Evolutionary conservation across 2,113 vertebrate species (phyloP), one percentile per base, ranked within the genome.

Genomic region (Riparia riparia): DNA sequence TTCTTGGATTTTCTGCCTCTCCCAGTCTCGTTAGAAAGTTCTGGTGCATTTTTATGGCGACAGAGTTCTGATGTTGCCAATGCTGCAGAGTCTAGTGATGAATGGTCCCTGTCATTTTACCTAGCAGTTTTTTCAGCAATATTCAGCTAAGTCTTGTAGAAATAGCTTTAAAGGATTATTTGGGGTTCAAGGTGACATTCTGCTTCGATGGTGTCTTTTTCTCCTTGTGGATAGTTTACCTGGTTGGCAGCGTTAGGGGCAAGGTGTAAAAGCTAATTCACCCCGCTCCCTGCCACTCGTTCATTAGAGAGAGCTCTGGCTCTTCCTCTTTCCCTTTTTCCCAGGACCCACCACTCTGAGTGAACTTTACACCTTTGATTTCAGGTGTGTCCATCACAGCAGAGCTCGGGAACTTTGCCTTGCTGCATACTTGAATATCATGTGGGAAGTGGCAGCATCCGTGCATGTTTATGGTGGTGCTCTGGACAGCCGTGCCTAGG

Each of bases 401-500:
- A 44, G 37, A 53, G 58, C 24, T 47, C n/a, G 50, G 58, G n/a
- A 28, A 4, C 28, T 17, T 24, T 58, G 44, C 4, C 4, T 8
- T 39, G 17, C 28, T 54, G 8, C 7, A 4, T 7, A 3, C 12
- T 60, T 56, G 25, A 3, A 7, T 6, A 2, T 41, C 17, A 4
- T 3, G 6, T 19, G 61, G 76, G 34, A 63, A 80, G 25, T 7
- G 41, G 6, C 44, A 17, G 9, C 12, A 37, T 54, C 58, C 15
- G 5, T 42, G 25, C 4, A 0, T 10, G 12, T 39, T 70, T 19
- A 1, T 17, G 34, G 37, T 4, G 9, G 34, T 73, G 0, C 28
- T 37, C 31, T 69, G 53, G 18, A 50, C 76, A 74, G 12, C 17
- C 6, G 6, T 44, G 42, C 24, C 31, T 41, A 15, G 14, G 9